Conservation (phyloP, 2,113 vertebrate species). For the Datnioides undecimradiatus region DNA sequence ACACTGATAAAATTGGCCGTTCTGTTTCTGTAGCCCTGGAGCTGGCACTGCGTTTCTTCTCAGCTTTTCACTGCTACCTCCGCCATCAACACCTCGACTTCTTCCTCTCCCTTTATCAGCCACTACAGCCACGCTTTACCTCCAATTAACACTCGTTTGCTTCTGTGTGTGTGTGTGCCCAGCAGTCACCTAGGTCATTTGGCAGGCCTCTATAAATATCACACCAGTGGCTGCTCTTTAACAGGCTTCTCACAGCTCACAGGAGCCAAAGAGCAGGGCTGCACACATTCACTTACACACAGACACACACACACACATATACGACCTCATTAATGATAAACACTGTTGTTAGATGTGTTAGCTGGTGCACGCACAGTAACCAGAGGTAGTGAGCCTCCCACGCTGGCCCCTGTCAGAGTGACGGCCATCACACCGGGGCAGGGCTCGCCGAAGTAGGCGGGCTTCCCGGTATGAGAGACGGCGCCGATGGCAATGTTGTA, state of each 20-base stretch:
- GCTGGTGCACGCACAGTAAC: constrained; percentile 66
- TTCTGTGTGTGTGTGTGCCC: constrained; percentile 46
- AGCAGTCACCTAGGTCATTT: constrained; percentile 77
- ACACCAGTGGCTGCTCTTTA: constrained; percentile 76
- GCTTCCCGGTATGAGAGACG: constrained; percentile 69
- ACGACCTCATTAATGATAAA: constrained; percentile 63
- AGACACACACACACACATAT: constrained; percentile 20
- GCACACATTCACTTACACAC: constrained; percentile 25
- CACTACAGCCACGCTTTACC: constrained; percentile 74
- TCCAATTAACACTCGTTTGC: constrained; percentile 85
- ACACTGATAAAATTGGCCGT: constrained; percentile 63
- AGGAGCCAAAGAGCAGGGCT: constrained; percentile 67
- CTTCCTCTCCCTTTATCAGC: constrained; percentile 67
- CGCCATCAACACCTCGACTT: constrained; percentile 78
- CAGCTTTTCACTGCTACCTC: constrained; percentile 67
- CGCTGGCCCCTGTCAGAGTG: constrained; percentile 68
- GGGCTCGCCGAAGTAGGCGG: constrained; percentile 75
- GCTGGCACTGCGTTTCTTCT: constrained; percentile 40
- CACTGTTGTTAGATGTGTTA: constrained; percentile 61
- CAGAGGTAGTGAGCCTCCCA: constrained; percentile 66
- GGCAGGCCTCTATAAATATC: constrained; percentile 80
- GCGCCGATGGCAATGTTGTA: constrained; percentile 73
- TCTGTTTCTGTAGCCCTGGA: constrained; percentile 51
- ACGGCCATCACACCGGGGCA: constrained; percentile 80
- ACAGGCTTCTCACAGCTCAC: constrained; percentile 69